Percentiles rank a stretch among this genome's conserved stretches.
Conservation (phyloP, 2,888 invertebrate genomes). For the Mystacides longicornis region DNA sequence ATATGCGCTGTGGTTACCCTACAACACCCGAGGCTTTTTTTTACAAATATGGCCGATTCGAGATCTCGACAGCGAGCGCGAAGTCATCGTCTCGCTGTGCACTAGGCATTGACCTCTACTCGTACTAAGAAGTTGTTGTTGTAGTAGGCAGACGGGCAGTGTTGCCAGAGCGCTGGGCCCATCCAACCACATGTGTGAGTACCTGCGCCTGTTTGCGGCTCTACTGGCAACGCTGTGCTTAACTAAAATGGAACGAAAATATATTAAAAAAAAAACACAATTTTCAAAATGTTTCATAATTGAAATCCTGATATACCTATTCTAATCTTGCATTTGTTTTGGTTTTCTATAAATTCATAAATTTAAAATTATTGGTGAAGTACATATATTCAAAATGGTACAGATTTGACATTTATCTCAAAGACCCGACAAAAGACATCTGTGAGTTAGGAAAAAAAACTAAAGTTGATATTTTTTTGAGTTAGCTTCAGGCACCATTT, state of each 20-base stretch:
- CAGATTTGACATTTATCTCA: too few species aligned
- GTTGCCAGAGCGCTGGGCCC: conserved; percentile 16
- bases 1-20: not conserved
- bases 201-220: conserved; percentile 1
- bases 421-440: too few species aligned
- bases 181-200: conserved; percentile 15
- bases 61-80: conserved; percentile 2
- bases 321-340: too few species aligned
- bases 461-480: too few species aligned
- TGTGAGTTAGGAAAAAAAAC: too few species aligned
- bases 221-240: not conserved
- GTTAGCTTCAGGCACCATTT: too few species aligned
- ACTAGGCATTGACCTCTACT: conserved; percentile 21
- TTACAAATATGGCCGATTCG: conserved; percentile 11
- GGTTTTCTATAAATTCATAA: too few species aligned
- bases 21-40: conserved; percentile 4
- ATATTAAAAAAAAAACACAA: not conserved
- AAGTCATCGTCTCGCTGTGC: conserved; percentile 15
- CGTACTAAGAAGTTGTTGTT: not conserved
- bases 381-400: too few species aligned
- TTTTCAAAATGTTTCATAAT: too few species aligned
- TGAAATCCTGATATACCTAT: too few species aligned
- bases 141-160: not conserved
- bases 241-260: not conserved
- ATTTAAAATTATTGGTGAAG: too few species aligned